Evolutionary conservation across 2,797 vertebrate genomes (phyloP).

Genomic region (Catostomus latipinnis): DNA sequence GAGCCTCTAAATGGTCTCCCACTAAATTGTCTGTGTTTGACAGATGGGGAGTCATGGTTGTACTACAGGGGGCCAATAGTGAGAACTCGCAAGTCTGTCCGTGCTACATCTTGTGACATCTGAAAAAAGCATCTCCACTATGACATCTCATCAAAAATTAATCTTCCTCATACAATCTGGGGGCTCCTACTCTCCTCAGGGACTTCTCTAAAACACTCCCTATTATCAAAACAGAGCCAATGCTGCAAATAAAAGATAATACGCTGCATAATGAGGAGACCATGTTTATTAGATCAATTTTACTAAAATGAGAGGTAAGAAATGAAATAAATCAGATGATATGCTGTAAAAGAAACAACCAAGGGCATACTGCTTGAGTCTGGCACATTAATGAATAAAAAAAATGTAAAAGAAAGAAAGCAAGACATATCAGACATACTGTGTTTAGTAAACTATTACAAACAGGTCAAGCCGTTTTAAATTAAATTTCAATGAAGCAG

Average conservation of each 20-base stretch:
- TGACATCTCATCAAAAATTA: constrained; percentile 63
- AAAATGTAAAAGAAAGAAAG: neutral
- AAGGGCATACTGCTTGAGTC: neutral
- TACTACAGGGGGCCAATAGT: constrained; percentile 34
- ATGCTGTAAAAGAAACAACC: neutral
- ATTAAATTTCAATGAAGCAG: neutral
- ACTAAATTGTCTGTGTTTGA: constrained; percentile 16
- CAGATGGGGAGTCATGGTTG: constrained; percentile 48
- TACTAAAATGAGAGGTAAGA: neutral
- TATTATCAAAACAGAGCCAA: constrained; percentile 37
- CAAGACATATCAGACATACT: neutral
- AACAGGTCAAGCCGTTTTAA: neutral
- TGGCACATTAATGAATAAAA: neutral
- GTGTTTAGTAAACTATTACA: neutral
- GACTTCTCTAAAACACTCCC: constrained; percentile 4
- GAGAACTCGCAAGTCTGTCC: constrained; percentile 20
- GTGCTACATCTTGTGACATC: constrained; percentile 53
- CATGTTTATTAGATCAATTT: constrained; percentile 31
- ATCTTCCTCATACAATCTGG: constrained; percentile 37
- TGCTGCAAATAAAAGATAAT: constrained; percentile 52
- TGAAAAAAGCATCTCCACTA: constrained; percentile 51
- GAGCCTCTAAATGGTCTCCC: neutral
- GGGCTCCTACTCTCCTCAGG: constrained; percentile 21
- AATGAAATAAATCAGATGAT: neutral
- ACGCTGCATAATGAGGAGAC: neutral